phyloP scores from a whole-genome alignment of 2,797 vertebrate species.

The Selene dorsalis region DNA sequence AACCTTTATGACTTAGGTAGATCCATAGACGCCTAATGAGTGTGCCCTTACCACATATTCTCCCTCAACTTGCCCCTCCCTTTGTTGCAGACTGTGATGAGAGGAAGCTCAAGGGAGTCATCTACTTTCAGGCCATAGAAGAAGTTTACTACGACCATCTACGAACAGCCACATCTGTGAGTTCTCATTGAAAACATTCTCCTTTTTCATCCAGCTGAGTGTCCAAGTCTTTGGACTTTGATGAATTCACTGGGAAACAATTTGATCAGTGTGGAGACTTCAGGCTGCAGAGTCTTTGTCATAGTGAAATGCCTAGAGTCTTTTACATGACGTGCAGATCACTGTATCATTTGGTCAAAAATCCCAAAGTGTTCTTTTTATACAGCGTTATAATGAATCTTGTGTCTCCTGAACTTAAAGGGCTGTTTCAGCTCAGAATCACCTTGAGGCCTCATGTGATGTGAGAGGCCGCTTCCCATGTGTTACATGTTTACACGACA shows the following conservation, averaged over 20 bases:
- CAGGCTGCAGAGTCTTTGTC: background rate
- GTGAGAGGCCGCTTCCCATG: background rate
- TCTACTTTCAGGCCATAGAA: conserved; percentile 94
- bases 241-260: background rate
- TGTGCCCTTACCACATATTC: background rate
- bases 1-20: background rate
- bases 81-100: conserved; percentile 87
- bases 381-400: too few relatives aligned
- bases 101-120: conserved; percentile 91
- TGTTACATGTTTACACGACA: background rate
- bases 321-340: too few relatives aligned
- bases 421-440: background rate
- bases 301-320: too few relatives aligned
- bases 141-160: conserved; percentile 93
- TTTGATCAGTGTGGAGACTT: background rate
- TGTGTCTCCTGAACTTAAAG: too few relatives aligned
- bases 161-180: conserved; percentile 88
- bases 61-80: background rate
- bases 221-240: background rate
- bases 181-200: conserved; percentile 30
- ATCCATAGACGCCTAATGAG: background rate
- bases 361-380: background rate
- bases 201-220: background rate
- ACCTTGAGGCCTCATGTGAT: background rate
- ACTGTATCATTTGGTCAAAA: too few relatives aligned